Percentiles rank a stretch among this genome's conserved stretches.
Evolutionary conservation across 2,797 vertebrate genomes (phyloP).

Genomic region (Aulostomus chinensis): DNA sequence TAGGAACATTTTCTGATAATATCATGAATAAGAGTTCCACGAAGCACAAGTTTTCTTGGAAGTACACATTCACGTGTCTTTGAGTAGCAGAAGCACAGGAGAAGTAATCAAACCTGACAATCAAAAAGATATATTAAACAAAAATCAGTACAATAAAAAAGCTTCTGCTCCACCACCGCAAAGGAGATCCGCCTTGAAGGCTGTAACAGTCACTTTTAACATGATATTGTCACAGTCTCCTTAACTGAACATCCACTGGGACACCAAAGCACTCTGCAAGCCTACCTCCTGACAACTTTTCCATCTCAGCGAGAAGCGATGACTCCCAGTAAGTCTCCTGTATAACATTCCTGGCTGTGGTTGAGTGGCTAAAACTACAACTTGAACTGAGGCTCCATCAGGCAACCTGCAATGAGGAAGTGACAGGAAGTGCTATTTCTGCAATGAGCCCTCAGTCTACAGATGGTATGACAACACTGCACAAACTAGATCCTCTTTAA

Average conservation of each 20-base stretch:
- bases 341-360: constrained; percentile 81
- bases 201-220: constrained; percentile 26
- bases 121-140: constrained; percentile 39
- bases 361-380: constrained; percentile 39
- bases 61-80: too few species aligned
- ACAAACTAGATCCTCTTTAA: constrained; percentile 17
- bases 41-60: too few species aligned
- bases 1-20: neutral
- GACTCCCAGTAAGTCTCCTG: constrained; percentile 82
- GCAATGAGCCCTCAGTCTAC: constrained; percentile 41
- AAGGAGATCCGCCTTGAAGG: constrained; percentile 30
- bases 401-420: constrained; percentile 65
- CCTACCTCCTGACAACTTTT: constrained; percentile 87
- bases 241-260: constrained; percentile 16
- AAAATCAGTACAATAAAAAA: constrained; percentile 20
- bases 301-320: constrained; percentile 84
- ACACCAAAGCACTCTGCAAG: constrained; percentile 18
- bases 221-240: constrained; percentile 39
- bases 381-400: constrained; percentile 37
- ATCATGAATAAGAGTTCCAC: too few species aligned
- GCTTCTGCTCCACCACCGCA: constrained; percentile 34
- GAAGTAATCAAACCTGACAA: too few species aligned
- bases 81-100: too few species aligned
- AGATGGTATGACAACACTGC: constrained; percentile 32
- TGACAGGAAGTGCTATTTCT: constrained; percentile 66